Conservation (phyloP, 2,888 invertebrate species). For the Acanthosepion esculentum region DNA sequence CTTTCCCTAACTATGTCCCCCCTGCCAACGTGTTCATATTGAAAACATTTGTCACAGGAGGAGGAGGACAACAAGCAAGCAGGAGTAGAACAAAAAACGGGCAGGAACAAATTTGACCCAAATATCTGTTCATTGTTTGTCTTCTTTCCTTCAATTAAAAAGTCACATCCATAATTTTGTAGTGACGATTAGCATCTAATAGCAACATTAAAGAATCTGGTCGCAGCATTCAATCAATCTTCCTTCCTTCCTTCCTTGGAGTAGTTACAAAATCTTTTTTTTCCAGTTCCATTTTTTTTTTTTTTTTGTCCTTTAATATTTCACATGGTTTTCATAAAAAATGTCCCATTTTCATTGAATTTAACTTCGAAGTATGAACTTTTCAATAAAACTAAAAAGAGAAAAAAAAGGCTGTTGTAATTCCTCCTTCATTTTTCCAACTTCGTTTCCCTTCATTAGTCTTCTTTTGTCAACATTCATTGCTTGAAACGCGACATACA, state of each 20-base stretch:
- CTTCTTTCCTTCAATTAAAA: neutral
- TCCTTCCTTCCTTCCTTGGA: neutral
- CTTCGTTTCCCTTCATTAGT: neutral
- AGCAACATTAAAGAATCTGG: neutral
- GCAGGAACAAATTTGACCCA: too few species aligned
- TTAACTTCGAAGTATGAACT: neutral
- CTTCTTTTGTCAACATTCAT: neutral
- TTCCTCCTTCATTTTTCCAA: neutral
- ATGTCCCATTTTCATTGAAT: neutral
- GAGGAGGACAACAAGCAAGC: neutral
- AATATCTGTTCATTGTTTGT: neutral
- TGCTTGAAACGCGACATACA: constrained; percentile 33
- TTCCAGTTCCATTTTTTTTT: neutral
- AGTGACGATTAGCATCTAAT: neutral
- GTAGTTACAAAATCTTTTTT: neutral
- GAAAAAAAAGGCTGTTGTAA: neutral
- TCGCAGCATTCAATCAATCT: neutral
- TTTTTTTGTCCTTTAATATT: neutral
- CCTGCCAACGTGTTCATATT: neutral
- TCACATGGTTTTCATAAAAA: neutral
- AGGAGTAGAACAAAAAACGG: neutral
- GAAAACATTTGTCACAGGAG: neutral
- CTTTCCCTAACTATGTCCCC: neutral
- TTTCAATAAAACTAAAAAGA: neutral
- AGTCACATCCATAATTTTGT: neutral